A percentile compares a stretch with the other conserved stretches of the same genome.
These are phyloP conservation scores for Numenius arquata DNA, from an alignment of 2,113 vertebrate species.

Conservation along the genomic window DNA sequence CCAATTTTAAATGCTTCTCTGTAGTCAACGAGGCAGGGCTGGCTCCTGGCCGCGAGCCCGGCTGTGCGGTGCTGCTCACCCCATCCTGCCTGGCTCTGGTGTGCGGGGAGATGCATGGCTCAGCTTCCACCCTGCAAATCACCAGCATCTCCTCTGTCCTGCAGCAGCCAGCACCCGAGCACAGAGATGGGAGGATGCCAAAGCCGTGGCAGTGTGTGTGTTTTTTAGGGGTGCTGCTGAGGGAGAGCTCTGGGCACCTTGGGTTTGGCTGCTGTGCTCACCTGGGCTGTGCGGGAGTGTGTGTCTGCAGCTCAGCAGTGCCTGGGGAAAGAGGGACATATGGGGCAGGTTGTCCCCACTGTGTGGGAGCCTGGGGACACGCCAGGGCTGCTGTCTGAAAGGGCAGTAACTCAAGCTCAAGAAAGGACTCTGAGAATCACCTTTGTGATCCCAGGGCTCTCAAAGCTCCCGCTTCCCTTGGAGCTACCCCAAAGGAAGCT, in stretches of 20 bases:
- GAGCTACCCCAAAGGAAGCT: background rate
- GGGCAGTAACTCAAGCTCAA: background rate
- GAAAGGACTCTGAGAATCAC: background rate
- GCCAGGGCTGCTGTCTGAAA: background rate
- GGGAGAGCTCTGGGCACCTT: background rate
- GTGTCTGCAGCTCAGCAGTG: background rate
- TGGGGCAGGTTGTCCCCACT: background rate
- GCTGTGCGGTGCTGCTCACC: rapidly evolving
- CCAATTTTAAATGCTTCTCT: background rate
- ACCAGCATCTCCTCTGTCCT: rapidly evolving
- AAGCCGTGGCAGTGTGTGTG: rapidly evolving
- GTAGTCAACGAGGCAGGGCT: background rate
- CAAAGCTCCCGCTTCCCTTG: background rate
- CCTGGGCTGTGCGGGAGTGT: background rate
- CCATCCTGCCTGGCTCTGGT: background rate
- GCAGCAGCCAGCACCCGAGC: background rate
- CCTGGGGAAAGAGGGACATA: background rate
- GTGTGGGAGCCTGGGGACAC: background rate
- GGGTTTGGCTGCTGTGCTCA: background rate
- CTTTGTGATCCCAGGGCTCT: rapidly evolving
- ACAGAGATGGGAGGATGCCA: background rate
- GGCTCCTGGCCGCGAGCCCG: background rate
- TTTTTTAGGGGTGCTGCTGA: background rate
- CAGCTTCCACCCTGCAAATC: background rate
- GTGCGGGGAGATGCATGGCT: rapidly evolving